These are phyloP conservation scores for Strigops habroptila DNA, from an alignment of 2,113 vertebrate species.

Conservation along the genomic window DNA sequence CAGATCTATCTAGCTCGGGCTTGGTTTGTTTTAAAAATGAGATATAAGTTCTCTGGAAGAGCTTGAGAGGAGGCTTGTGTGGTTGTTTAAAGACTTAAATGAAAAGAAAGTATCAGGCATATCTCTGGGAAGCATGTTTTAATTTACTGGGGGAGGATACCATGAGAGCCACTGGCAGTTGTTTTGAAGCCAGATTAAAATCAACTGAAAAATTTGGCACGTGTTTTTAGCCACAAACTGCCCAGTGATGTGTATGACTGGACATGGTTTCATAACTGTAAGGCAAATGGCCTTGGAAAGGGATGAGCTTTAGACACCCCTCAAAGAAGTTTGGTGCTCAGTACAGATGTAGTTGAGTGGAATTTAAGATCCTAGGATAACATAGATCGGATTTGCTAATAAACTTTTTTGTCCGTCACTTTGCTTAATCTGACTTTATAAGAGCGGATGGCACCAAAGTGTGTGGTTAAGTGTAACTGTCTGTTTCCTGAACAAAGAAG, in stretches of 20 bases:
- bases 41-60: background rate
- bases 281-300: background rate
- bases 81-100: background rate
- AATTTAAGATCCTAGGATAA: background rate
- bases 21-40: background rate
- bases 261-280: background rate
- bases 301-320: background rate
- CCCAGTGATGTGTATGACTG: background rate
- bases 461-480: background rate
- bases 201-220: background rate
- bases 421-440: background rate
- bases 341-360: background rate
- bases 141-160: background rate
- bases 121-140: background rate
- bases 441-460: background rate
- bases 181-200: conserved; percentile 21
- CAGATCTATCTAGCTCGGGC: background rate
- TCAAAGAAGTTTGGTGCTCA: background rate
- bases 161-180: background rate
- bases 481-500: background rate
- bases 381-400: background rate
- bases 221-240: background rate
- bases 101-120: background rate
- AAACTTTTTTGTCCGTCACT: background rate
- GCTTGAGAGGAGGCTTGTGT: background rate